Evolutionary conservation across 1,140 invertebrate species (phyloP).

Genomic region (Wiebesia pumilae): DNA sequence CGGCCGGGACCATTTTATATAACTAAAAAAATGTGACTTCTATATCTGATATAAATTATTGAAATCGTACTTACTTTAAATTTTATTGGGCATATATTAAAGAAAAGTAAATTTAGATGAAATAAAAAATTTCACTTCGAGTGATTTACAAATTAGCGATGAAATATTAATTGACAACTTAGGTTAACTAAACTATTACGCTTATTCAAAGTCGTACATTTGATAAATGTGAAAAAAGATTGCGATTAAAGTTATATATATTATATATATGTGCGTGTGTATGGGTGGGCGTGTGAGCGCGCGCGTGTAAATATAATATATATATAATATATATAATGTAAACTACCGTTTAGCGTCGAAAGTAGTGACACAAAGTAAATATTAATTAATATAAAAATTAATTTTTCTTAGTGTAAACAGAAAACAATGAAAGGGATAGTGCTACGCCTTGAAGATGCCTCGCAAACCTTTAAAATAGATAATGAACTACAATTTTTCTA

Average conservation of each 20-base stretch:
- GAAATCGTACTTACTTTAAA: neutral
- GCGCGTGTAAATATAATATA: neutral
- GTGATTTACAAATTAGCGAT: constrained; percentile 14
- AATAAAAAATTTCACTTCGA: constrained; percentile 17
- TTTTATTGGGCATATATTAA: neutral
- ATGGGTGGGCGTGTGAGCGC: neutral
- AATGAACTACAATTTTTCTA: constrained; percentile 55
- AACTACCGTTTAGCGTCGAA: constrained; percentile 39
- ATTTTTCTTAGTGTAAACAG: constrained; percentile 23
- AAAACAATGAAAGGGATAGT: constrained; percentile 15
- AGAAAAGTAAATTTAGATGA: neutral
- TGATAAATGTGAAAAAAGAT: constrained; percentile 22
- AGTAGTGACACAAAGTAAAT: constrained; percentile 6
- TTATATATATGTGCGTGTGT: neutral
- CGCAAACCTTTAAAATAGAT: neutral
- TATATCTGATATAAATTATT: constrained; percentile 4
- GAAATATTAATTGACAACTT: constrained; percentile 50
- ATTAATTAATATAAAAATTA: constrained; percentile 20
- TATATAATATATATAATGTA: constrained; percentile 9
- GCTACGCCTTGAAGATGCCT: constrained; percentile 34
- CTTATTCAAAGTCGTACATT: constrained; percentile 62
- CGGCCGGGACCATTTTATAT: constrained; percentile 42
- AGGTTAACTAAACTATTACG: constrained; percentile 68
- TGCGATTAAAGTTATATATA: neutral
- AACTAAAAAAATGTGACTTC: constrained; percentile 17